Conservation (phyloP, 1,140 invertebrate genomes). For the Mamestra configurata region DNA sequence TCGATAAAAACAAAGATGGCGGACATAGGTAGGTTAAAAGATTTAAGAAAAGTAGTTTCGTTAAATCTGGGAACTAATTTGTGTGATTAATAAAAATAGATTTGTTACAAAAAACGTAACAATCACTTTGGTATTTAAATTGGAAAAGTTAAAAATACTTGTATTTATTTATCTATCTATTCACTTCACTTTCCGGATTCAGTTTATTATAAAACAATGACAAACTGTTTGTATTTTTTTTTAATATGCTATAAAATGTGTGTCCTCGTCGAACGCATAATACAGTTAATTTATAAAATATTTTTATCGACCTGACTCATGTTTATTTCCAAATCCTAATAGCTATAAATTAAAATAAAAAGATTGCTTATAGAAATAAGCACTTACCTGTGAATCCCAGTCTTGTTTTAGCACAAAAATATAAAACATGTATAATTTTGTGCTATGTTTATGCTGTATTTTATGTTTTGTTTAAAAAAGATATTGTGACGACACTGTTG, state of each 20-base stretch:
- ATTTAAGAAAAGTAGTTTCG: neutral
- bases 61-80: neutral
- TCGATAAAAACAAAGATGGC: neutral
- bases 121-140: neutral
- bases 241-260: too few species aligned
- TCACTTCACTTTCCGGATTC: too few species aligned
- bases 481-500: conserved; percentile 12
- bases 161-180: neutral
- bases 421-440: neutral
- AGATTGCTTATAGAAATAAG: conserved; percentile 3
- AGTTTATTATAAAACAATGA: neutral
- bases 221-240: neutral
- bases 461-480: neutral
- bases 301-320: too few species aligned
- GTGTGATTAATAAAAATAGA: neutral
- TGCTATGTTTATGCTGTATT: neutral
- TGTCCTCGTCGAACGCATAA: too few species aligned
- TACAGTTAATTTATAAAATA: too few species aligned
- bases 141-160: too few species aligned
- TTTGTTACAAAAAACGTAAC: neutral
- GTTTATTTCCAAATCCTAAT: neutral
- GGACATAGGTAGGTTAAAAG: neutral
- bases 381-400: conserved; percentile 14
- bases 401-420: neutral
- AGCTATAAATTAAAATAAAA: neutral